phyloP scores from a whole-genome alignment of 2,113 vertebrate genomes.

The Megaceryle torquata region DNA sequence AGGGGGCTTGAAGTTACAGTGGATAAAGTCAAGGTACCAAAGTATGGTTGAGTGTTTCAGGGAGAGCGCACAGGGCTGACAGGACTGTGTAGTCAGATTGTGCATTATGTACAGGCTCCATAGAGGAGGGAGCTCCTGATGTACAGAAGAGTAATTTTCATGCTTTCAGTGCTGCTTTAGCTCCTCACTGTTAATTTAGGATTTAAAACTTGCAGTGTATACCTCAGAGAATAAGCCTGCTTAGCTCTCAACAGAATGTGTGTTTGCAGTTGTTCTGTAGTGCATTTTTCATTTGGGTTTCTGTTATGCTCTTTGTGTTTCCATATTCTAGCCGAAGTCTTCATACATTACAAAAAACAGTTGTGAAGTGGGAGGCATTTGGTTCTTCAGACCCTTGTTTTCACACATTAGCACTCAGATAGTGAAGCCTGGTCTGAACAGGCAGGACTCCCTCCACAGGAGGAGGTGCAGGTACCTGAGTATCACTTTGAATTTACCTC shows the following conservation, averaged over 20 bases:
- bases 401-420: not conserved
- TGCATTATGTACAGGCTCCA: not conserved
- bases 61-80: not conserved
- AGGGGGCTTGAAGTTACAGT: not conserved
- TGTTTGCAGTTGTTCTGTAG: not conserved
- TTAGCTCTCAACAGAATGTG: not conserved
- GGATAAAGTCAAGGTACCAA: not conserved
- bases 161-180: not conserved
- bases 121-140: not conserved
- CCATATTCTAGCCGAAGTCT: not conserved
- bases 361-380: not conserved
- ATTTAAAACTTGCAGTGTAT: not conserved
- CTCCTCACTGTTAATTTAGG: not conserved
- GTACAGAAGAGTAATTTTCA: not conserved
- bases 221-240: not conserved
- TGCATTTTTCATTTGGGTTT: not conserved
- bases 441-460: not conserved
- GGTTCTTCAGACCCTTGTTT: not conserved
- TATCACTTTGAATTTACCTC: not conserved
- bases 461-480: not conserved
- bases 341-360: not conserved
- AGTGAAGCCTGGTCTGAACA: fast-evolving
- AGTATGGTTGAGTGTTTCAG: not conserved
- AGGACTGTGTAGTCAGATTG: not conserved
- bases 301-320: fast-evolving